Conservation (phyloP, 2,888 invertebrate genomes). For the Agriotes lineatus region DNA sequence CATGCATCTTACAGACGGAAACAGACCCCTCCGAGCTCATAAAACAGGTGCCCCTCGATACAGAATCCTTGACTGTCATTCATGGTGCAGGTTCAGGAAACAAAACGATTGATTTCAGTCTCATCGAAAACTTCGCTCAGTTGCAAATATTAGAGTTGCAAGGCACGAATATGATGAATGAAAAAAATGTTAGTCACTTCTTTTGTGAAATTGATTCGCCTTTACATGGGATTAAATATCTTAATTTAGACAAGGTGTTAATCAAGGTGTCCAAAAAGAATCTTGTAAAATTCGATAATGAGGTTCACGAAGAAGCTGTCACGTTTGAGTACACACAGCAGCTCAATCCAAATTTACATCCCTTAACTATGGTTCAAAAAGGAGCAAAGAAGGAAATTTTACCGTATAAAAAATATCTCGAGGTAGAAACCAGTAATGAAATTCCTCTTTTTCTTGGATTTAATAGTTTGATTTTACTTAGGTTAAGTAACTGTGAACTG, state of each 20-base stretch:
- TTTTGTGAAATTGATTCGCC: slow-evolving; percentile 68
- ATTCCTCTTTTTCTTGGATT: slow-evolving; percentile 67
- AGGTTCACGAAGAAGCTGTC: slow-evolving; percentile 59
- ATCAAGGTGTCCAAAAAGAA: slow-evolving; percentile 58
- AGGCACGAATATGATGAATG: slow-evolving; percentile 65
- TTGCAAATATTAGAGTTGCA: slow-evolving; percentile 73
- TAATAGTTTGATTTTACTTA: slow-evolving; percentile 69
- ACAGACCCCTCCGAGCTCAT: slow-evolving; percentile 64
- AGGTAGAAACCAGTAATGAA: slow-evolving; percentile 67
- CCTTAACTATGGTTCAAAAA: slow-evolving; percentile 60
- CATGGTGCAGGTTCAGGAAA: slow-evolving; percentile 70
- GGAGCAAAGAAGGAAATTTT: slow-evolving; percentile 69
- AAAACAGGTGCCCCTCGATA: slow-evolving; percentile 66
- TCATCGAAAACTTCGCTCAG: slow-evolving; percentile 67
- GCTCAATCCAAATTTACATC: slow-evolving; percentile 56
- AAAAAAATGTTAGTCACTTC: slow-evolving; percentile 58
- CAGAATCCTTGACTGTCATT: slow-evolving; percentile 70
- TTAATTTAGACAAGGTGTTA: slow-evolving; percentile 68
- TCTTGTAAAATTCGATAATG: slow-evolving; percentile 65
- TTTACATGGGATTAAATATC: slow-evolving; percentile 66
- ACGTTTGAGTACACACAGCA: slow-evolving; percentile 63
- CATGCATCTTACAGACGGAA: slow-evolving; percentile 69
- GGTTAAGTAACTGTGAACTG: slow-evolving; percentile 73
- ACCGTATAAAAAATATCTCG: slow-evolving; percentile 74
- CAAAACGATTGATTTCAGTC: slow-evolving; percentile 65